Evolutionary conservation across 1,140 invertebrate species (phyloP).

Genomic region (Drosophila pachea): DNA sequence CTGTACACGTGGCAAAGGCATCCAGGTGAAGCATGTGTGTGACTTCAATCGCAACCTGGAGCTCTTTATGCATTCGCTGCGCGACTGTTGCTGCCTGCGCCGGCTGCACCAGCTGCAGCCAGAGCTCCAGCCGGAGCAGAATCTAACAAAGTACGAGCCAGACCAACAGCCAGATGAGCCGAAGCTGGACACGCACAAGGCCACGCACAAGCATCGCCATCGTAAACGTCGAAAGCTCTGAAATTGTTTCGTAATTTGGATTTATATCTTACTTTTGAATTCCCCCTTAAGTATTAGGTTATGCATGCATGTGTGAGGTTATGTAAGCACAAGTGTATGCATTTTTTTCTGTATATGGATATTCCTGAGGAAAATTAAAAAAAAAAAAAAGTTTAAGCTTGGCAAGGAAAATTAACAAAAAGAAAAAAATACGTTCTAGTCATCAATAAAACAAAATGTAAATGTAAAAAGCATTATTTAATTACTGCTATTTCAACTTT

Average conservation of each 20-base stretch:
- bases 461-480: not conserved
- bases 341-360: not conserved
- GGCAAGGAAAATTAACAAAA: constrained; percentile 24
- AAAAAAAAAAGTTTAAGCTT: constrained; percentile 39
- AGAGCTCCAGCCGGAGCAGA: not conserved
- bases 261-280: constrained; percentile 2
- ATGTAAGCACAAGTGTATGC: too few species aligned
- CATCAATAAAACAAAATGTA: constrained; percentile 24
- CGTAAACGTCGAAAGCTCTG: constrained; percentile 16
- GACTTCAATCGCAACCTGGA: constrained; percentile 49
- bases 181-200: not conserved
- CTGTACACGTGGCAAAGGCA: not conserved
- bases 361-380: not conserved
- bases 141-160: too few species aligned
- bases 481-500: too few species aligned
- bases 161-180: not conserved
- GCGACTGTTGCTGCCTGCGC: constrained; percentile 48
- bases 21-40: constrained; percentile 18
- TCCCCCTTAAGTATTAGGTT: constrained; percentile 37
- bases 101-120: constrained; percentile 41
- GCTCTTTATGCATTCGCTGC: constrained; percentile 48
- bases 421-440: constrained; percentile 28
- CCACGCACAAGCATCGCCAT: not conserved
- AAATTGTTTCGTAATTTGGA: constrained; percentile 25
- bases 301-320: not conserved